Evolutionary conservation across 2,888 invertebrate species (phyloP), one percentile per base, ranked within the genome.

Genomic region (Ectropis crepuscularia): DNA sequence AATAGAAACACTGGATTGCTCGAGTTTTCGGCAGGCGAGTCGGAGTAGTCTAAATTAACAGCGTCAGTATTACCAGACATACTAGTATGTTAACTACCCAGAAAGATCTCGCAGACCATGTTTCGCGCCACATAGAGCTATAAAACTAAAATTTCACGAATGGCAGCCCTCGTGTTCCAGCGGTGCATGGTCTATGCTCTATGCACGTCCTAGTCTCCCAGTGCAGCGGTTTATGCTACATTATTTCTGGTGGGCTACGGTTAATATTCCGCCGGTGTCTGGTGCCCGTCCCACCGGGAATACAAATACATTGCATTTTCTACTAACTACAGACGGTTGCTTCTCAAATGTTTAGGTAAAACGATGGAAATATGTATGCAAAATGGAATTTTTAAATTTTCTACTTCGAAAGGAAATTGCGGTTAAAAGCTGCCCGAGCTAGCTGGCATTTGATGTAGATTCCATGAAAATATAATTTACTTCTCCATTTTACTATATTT

Each of bases 161-260:
- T 61, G 60, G 53, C 57, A 64, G 47, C 72, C 72, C 68, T 69
- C 64, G 67, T 75, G 77, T 79, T 80, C 75, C 74, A 75, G 73
- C 71, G 71, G 67, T 71, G 72, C 73, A 82, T 79, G 78, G 73
- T 74, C 80, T 80, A 81, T 86, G 84, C 89, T 74, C 80, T 80
- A 81, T 86, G 84, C 89, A 88, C 88, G 87, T 87, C 81, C 82
- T 81, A 72, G 80, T 83, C 87, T 87, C 81, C 82, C 81, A 72
- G 80, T 83, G 85, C 85, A 81, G 83, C 85, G 81, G 86, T 87
- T 88, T 86, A 86, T 86, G 85, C 87, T 82, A 86, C 88, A 86
- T 89, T 89, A 89, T 85, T 88, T 86, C 88, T 85, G 80, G 74
- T 80, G 79, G 77, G 71, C 74, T 68, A 74, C 80, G 76, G 85